phyloP scores from a whole-genome alignment of 2,797 vertebrate species.

The Adelosebastes latens region DNA sequence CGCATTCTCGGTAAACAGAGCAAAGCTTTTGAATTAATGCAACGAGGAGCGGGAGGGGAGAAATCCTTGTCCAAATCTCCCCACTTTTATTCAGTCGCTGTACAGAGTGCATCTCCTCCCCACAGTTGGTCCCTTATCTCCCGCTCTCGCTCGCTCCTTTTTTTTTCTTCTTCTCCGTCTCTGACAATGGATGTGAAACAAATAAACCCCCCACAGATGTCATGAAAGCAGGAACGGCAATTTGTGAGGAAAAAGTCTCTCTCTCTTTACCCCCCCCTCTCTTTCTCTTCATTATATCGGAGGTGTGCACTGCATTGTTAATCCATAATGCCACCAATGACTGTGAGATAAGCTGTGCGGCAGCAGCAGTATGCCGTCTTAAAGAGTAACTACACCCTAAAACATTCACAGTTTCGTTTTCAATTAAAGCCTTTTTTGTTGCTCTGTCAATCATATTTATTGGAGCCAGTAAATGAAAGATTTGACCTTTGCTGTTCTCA shows the following conservation, averaged over 20 bases:
- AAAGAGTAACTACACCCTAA: not conserved
- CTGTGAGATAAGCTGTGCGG: constrained; percentile 24
- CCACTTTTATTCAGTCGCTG: constrained; percentile 52
- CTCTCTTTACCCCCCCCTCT: not conserved
- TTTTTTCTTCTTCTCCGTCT: constrained; percentile 14
- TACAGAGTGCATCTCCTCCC: constrained; percentile 49
- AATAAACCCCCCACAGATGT: constrained; percentile 41
- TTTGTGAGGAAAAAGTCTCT: constrained; percentile 36
- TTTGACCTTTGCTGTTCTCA: not conserved
- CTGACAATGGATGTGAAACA: constrained; percentile 51
- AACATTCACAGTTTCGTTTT: not conserved
- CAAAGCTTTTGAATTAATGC: constrained; percentile 67
- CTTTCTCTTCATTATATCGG: constrained; percentile 25
- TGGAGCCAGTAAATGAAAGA: not conserved
- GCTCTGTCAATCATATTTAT: constrained; percentile 4
- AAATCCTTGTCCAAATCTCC: constrained; percentile 68
- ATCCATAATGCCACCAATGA: constrained; percentile 38
- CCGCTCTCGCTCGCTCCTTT: constrained; percentile 19
- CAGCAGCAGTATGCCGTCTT: not conserved
- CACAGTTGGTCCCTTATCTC: constrained; percentile 60
- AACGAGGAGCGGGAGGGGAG: constrained; percentile 25
- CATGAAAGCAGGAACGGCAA: constrained; percentile 39
- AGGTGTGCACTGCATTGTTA: constrained; percentile 32
- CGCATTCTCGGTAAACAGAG: constrained; percentile 61
- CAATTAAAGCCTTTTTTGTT: not conserved